phyloP scores from a whole-genome alignment of 2,113 vertebrate genomes.

The Dermatemys mawii region DNA sequence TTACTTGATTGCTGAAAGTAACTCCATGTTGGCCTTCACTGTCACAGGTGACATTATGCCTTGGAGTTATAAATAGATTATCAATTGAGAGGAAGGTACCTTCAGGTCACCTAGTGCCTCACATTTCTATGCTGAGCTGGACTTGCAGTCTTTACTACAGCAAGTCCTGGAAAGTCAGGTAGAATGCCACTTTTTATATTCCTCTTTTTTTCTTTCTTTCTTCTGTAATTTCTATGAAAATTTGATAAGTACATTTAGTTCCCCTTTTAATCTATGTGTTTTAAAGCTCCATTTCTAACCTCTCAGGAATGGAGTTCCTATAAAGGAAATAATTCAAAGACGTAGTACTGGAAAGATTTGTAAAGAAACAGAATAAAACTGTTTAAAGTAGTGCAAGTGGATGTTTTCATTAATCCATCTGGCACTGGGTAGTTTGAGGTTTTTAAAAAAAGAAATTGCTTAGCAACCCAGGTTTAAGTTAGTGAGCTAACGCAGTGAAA shows the following conservation, averaged over 20 bases:
- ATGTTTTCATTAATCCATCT: constrained; percentile 69
- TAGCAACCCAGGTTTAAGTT: constrained; percentile 59
- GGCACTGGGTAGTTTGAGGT: constrained; percentile 55
- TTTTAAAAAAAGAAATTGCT: constrained; percentile 46
- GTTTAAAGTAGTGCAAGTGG: constrained; percentile 29
- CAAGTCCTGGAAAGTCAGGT: not conserved
- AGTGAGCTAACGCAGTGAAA: constrained; percentile 48
- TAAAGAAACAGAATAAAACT: constrained; percentile 44
- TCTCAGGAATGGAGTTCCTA: constrained; percentile 3
- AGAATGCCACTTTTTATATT: not conserved
- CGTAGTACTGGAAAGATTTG: not conserved
- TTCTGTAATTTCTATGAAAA: constrained; percentile 1
- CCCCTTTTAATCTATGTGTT: not conserved
- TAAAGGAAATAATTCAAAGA: constrained; percentile 20
- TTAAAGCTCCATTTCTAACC: constrained; percentile 1
- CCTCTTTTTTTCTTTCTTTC: not conserved
- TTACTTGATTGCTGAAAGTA: constrained; percentile 28
- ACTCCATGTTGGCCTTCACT: constrained; percentile 13
- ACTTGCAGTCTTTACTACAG: not conserved
- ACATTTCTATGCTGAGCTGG: constrained; percentile 33
- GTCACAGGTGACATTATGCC: constrained; percentile 44
- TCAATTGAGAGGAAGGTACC: constrained; percentile 28
- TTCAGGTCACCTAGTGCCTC: constrained; percentile 49
- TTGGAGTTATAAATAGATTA: constrained; percentile 56
- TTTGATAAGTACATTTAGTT: constrained; percentile 6